Conservation (phyloP, 2,888 invertebrate species). For the Auanema freiburgensis region DNA sequence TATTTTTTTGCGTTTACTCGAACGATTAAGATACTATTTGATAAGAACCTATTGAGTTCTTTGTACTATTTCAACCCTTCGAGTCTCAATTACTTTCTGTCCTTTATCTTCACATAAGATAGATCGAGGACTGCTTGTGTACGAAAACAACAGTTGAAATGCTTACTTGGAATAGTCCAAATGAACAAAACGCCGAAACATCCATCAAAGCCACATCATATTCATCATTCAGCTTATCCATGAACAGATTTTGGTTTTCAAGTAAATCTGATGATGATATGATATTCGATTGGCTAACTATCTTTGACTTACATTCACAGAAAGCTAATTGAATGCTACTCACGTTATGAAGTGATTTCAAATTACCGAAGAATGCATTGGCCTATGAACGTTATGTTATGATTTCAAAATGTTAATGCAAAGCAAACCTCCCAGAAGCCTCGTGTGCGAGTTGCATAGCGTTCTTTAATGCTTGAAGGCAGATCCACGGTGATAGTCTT, state of each 20-base stretch:
- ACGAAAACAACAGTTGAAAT: neutral
- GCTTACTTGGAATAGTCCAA: slow-evolving; percentile 12
- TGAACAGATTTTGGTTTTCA: slow-evolving; percentile 4
- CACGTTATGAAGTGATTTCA: slow-evolving; percentile 11
- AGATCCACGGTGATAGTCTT: slow-evolving; percentile 13
- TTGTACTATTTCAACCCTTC: too few relatives aligned
- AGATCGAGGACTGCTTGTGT: too few relatives aligned
- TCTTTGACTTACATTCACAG: slow-evolving; percentile 11
- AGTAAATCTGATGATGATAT: neutral
- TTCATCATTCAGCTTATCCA: slow-evolving; percentile 8
- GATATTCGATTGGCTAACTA: too few relatives aligned
- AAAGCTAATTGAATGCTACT: slow-evolving; percentile 15
- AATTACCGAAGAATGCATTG: slow-evolving; percentile 14
- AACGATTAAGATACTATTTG: neutral
- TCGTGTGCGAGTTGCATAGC: slow-evolving; percentile 11
- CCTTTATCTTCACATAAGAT: too few relatives aligned
- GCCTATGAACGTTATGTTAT: neutral
- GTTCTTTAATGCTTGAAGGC: slow-evolving; percentile 15
- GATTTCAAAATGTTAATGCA: neutral
- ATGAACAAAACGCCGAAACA: slow-evolving; percentile 16
- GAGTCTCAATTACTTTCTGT: too few relatives aligned
- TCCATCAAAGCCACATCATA: slow-evolving; percentile 21
- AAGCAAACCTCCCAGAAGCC: slow-evolving; percentile 17
- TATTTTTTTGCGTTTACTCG: neutral
- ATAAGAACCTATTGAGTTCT: too few relatives aligned